Conservation (phyloP, 92 coral and sea anemone species). For the Siderastrea radians region DNA sequence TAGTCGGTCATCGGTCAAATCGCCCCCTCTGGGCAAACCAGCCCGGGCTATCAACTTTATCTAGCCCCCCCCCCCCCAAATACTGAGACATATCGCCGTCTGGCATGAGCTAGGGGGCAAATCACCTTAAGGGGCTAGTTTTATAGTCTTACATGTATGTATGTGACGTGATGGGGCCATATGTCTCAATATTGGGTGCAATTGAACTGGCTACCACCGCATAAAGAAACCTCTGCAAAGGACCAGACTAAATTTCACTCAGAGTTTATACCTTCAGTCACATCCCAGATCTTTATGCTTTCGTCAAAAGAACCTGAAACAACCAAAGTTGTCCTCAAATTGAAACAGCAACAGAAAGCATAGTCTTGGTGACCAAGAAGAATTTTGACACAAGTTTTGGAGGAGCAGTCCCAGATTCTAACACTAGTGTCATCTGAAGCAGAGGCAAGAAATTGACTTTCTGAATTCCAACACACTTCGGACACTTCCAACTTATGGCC, state of each 20-base stretch:
- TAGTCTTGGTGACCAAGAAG: slow-evolving; percentile 70
- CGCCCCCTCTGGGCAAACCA: no score
- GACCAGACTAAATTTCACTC: neutral
- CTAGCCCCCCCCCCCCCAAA: no score
- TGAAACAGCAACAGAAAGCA: slow-evolving; percentile 77
- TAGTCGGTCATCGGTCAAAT: no score
- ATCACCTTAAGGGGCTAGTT: no score
- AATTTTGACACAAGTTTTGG: slow-evolving; percentile 31
- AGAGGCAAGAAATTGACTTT: slow-evolving; percentile 59
- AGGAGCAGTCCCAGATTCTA: slow-evolving; percentile 65
- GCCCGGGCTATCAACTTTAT: no score
- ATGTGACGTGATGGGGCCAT: no score
- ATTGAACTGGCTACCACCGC: no score
- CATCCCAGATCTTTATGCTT: slow-evolving; percentile 71
- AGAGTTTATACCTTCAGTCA: slow-evolving; percentile 43
- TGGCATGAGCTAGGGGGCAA: no score
- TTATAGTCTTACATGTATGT: no score
- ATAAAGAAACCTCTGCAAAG: neutral
- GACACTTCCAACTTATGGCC: slow-evolving; percentile 76
- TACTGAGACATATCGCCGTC: no score
- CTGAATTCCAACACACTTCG: slow-evolving; percentile 73
- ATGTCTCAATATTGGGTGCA: no score
- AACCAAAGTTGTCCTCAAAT: slow-evolving; percentile 56
- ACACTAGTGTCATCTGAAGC: slow-evolving; percentile 80
- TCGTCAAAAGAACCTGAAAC: slow-evolving; percentile 80